phyloP scores from a whole-genome alignment of 1,140 invertebrate genomes.

The Drosophila leontia region DNA sequence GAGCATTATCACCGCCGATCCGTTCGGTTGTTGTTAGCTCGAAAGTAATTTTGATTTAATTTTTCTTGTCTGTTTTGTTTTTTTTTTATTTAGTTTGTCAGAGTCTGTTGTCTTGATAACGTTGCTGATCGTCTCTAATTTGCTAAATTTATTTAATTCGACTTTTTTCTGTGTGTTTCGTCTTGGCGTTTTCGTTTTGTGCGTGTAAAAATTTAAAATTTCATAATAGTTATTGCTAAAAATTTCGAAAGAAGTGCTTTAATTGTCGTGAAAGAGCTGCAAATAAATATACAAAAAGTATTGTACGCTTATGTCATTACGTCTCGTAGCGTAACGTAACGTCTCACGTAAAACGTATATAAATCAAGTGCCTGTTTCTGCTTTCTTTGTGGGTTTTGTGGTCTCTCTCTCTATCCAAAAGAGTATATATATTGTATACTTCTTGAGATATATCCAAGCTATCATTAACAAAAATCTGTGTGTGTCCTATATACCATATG shows the following conservation, averaged over 20 bases:
- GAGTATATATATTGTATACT: slow-evolving; percentile 12
- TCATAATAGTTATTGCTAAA: slow-evolving; percentile 8
- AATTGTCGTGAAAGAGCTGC: slow-evolving; percentile 50
- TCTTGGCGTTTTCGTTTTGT: slow-evolving; percentile 67
- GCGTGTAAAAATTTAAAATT: slow-evolving; percentile 37
- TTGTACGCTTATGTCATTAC: slow-evolving; percentile 78
- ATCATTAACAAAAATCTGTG: slow-evolving; percentile 41
- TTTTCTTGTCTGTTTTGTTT: slow-evolving; percentile 29
- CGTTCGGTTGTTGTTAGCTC: slow-evolving; percentile 26
- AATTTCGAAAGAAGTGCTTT: slow-evolving; percentile 54
- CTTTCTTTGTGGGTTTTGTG: slow-evolving; percentile 71
- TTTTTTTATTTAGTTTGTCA: slow-evolving; percentile 75
- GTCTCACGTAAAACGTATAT: slow-evolving; percentile 49
- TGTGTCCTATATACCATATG: slow-evolving; percentile 53
- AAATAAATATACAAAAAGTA: slow-evolving; percentile 32
- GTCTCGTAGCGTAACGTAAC: slow-evolving; percentile 72
- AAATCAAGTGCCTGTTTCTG: slow-evolving; percentile 60
- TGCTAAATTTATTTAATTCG: slow-evolving; percentile 51
- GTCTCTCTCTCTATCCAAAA: slow-evolving; percentile 32
- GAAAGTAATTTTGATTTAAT: slow-evolving; percentile 43
- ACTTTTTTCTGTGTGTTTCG: slow-evolving; percentile 59
- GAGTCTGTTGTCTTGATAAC: slow-evolving; percentile 85
- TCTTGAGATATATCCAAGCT: slow-evolving; percentile 19
- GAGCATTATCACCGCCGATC: slow-evolving; percentile 48
- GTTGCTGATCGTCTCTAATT: slow-evolving; percentile 68